These are phyloP conservation scores for Trichopoda pennipes DNA, from an alignment of 2,888 invertebrate genomes.

Conservation along the genomic window DNA sequence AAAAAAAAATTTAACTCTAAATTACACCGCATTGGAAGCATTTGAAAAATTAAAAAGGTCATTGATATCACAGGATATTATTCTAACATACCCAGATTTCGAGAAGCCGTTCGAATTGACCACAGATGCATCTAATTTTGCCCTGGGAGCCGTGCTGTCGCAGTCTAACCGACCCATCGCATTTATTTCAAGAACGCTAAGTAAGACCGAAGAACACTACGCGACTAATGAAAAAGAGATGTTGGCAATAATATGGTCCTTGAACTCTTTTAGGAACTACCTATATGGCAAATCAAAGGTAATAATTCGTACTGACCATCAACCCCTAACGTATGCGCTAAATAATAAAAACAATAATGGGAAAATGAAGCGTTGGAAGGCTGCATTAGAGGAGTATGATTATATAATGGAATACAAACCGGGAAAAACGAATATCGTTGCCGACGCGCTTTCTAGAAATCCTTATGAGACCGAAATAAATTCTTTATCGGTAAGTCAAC, in stretches of 20 bases:
- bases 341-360: not conserved
- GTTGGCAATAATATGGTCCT: not conserved
- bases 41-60: not conserved
- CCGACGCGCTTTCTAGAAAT: constrained; percentile 72
- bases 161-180: constrained; percentile 49
- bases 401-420: not conserved
- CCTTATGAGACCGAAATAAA: not conserved
- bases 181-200: constrained; percentile 43
- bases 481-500: not conserved
- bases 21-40: no score
- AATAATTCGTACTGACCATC: not conserved
- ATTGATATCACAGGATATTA: not conserved
- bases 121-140: constrained; percentile 59
- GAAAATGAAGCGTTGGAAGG: not conserved
- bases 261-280: not conserved
- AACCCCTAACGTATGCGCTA: not conserved
- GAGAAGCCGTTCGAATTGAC: constrained; percentile 47
- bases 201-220: constrained; percentile 22
- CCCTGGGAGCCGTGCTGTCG: constrained; percentile 53
- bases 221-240: constrained; percentile 7
- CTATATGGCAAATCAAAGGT: not conserved
- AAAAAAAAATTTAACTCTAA: no score
- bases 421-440: constrained; percentile 1
- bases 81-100: constrained; percentile 57
- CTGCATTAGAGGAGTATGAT: not conserved